phyloP scores from a whole-genome alignment of 2,797 vertebrate genomes.

The Rachycentron canadum region DNA sequence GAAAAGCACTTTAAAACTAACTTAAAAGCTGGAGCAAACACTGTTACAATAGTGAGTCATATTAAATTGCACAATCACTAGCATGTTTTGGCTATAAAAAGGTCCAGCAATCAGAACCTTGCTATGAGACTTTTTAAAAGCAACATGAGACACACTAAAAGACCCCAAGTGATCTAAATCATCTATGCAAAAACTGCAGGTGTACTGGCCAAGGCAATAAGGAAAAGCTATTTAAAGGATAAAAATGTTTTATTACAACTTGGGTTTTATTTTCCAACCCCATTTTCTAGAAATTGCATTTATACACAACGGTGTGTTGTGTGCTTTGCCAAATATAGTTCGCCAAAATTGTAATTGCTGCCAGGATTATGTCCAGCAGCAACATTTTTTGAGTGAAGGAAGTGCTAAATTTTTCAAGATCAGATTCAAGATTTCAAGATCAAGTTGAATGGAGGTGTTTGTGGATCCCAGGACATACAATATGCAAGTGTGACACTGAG shows the following conservation, averaged over 20 bases:
- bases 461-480: not conserved
- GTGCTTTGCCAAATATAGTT: not conserved
- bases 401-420: not conserved
- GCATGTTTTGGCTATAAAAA: not conserved
- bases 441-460: not conserved
- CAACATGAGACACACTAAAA: not conserved
- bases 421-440: not conserved
- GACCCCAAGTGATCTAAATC: not conserved
- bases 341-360: not conserved
- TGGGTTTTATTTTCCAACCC: not conserved
- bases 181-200: not conserved
- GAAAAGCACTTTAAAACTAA: not conserved
- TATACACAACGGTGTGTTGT: not conserved
- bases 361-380: not conserved
- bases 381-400: not conserved
- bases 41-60: not conserved
- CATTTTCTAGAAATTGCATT: not conserved
- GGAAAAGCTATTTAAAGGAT: not conserved
- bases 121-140: constrained; percentile 1
- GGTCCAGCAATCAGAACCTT: constrained; percentile 5
- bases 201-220: not conserved
- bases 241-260: not conserved
- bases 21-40: not conserved
- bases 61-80: constrained; percentile 4
- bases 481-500: not conserved